Percentiles rank a stretch among this genome's conserved stretches.
Conservation (phyloP, 2,888 invertebrate species). For the Cosmia trapezina region DNA sequence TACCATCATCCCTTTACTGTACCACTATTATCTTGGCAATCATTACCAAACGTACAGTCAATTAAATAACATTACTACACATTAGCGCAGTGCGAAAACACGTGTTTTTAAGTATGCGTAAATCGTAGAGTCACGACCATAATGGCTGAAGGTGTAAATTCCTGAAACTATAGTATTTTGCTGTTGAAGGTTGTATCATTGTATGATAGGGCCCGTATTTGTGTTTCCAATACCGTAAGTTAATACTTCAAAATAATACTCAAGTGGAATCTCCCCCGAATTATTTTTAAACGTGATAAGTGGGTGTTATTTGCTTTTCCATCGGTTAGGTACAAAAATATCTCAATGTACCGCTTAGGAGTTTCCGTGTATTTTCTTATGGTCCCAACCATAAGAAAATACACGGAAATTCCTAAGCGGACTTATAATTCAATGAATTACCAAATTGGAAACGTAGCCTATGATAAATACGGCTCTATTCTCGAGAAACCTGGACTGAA, state of each 20-base stretch:
- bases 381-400: conserved; percentile 12
- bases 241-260: not conserved
- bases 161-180: conserved; percentile 28
- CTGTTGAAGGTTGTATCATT: conserved; percentile 4
- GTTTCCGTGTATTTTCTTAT: too few relatives aligned
- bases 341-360: not conserved
- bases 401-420: not conserved
- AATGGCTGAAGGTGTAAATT: conserved; percentile 45
- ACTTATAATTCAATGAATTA: not conserved
- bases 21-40: conserved; percentile 17
- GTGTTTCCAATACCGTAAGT: conserved; percentile 20
- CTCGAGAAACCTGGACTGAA: not conserved
- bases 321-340: conserved; percentile 20
- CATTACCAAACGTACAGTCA: conserved; percentile 21
- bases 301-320: conserved; percentile 16
- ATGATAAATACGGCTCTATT: too few relatives aligned
- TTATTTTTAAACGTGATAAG: conserved; percentile 50
- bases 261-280: conserved; percentile 36
- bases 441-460: not conserved
- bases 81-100: conserved; percentile 28
- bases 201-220: conserved; percentile 15
- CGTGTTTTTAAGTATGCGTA: not conserved
- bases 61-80: conserved; percentile 30
- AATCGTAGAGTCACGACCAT: conserved; percentile 39
- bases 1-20: conserved; percentile 9